Base-by-base conservation (phyloP, 2,797 vertebrate genomes). In the Dallia pectoralis region DNA sequence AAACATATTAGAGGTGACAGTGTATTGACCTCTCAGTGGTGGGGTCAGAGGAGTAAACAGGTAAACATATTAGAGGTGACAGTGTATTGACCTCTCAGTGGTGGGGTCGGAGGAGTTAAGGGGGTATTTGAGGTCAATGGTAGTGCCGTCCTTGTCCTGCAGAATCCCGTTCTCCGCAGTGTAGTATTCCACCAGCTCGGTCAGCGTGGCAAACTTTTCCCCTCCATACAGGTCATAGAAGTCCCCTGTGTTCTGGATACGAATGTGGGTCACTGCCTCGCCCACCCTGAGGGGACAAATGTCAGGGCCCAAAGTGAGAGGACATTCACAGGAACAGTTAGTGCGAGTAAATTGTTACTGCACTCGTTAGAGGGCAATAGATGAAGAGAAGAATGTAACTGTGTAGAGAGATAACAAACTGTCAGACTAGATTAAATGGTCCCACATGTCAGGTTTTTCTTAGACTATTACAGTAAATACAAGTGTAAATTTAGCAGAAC, bases 171-270 rank as follows among this genome's bases (percentile, higher is more conserved):
- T 94, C 64, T 99, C 96, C 7, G 94, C 93, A 0, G 95, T 99
- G 90, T 99, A 99, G 87, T 95, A 97, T 0, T 99, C 96, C 90
- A 99, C 97, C 83, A 99, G 91, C 84, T 99, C 97, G 0, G 97
- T 93, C 78, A 99, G 85, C 0, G 96, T 98, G 19, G 97, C 97
- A 27, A 99, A 99, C 91, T 98, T 99, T 90, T 99, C 97, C 66
- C 97, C 97, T 40, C 97, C 97, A 0, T 99, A 99, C 44, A 99
- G 91, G 87, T 99, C 97, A 0, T 99, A 99, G 89, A 87, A 99
- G 82, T 99, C 97, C 0, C 97, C 97, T 0, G 97, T 97, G 86
- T 99, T 99, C 87, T 99, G 97, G 90, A 99, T 99, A 16, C 97
- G 94, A 83, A 99, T 99, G 83, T 99, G 97, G 40, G 97, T 99